A percentile compares a stretch with the other conserved stretches of the same genome.
These are phyloP conservation scores for Lasioglossum zephyrum DNA, from an alignment of 2,888 invertebrate species.

Conservation along the genomic window DNA sequence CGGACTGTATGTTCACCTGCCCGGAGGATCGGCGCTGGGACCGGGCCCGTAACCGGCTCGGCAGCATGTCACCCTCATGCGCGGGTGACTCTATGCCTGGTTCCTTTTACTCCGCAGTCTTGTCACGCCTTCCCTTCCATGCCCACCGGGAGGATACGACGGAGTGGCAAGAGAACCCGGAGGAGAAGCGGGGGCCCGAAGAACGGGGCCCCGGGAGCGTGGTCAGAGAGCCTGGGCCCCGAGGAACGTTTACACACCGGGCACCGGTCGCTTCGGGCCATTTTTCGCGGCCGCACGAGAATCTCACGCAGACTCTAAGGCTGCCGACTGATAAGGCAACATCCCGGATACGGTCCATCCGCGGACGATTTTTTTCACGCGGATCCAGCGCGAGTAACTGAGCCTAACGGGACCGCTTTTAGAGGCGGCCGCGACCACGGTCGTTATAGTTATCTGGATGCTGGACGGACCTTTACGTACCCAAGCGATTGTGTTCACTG, in stretches of 20 bases:
- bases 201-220: conserved; percentile 11
- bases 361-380: conserved; percentile 48
- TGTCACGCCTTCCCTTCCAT: conserved; percentile 82
- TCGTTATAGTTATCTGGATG: conserved; percentile 34
- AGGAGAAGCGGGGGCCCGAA: conserved; percentile 9
- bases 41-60: conserved; percentile 81
- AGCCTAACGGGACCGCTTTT: conserved; percentile 50
- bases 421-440: conserved; percentile 10
- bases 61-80: conserved; percentile 84
- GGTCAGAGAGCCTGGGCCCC: conserved; percentile 25
- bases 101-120: conserved; percentile 82
- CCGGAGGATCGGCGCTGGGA: conserved; percentile 69
- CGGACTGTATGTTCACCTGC: conserved; percentile 81
- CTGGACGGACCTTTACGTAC: conserved; percentile 3
- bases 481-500: neutral
- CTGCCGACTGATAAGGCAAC: conserved; percentile 63
- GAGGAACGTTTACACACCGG: conserved; percentile 53
- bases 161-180: conserved; percentile 19
- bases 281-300: conserved; percentile 55
- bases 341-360: conserved; percentile 52
- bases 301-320: conserved; percentile 47
- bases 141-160: conserved; percentile 68
- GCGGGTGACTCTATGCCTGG: conserved; percentile 83
- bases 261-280: conserved; percentile 10
- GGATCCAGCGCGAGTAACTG: conserved; percentile 15